These are phyloP conservation scores for Lapara coniferarum DNA, from an alignment of 2,888 invertebrate genomes.

Conservation along the genomic window DNA sequence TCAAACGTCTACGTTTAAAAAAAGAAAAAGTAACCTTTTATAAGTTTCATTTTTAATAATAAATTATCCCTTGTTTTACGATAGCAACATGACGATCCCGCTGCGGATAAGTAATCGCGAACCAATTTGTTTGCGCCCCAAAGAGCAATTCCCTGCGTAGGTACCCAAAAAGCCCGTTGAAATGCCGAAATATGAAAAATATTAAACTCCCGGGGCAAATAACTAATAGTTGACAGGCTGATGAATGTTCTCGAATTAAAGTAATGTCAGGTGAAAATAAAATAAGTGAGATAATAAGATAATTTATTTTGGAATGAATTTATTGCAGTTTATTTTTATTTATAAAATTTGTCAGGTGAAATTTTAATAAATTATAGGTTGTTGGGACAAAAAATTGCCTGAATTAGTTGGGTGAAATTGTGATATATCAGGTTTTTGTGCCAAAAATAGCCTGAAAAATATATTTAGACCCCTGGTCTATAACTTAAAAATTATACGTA, in stretches of 20 bases:
- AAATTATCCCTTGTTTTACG: constrained; percentile 9
- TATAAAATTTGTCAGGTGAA: neutral
- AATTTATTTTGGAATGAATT: constrained; percentile 4
- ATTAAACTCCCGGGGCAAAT: constrained; percentile 36
- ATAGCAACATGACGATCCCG: constrained; percentile 28
- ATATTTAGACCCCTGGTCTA: no score
- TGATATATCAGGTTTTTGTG: no score
- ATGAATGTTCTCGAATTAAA: constrained; percentile 3
- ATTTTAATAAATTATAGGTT: no score
- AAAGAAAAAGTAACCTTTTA: neutral
- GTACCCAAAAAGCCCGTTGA: constrained; percentile 17
- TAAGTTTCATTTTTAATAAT: neutral
- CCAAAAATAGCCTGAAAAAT: no score
- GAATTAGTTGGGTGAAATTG: no score
- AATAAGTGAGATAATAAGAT: constrained; percentile 1
- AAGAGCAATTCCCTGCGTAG: constrained; percentile 42
- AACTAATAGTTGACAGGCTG: constrained; percentile 32
- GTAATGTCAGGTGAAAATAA: constrained; percentile 4
- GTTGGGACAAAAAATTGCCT: no score
- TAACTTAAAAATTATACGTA: no score
- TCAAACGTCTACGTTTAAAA: no score
- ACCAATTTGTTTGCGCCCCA: constrained; percentile 47
- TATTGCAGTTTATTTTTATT: constrained; percentile 2
- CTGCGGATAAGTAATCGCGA: constrained; percentile 40
- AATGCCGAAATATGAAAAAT: constrained; percentile 34